Percentiles rank a stretch among this genome's conserved stretches.
These are phyloP conservation scores for Fratercula arctica DNA, from an alignment of 2,797 vertebrate genomes.

Conservation along the genomic window DNA sequence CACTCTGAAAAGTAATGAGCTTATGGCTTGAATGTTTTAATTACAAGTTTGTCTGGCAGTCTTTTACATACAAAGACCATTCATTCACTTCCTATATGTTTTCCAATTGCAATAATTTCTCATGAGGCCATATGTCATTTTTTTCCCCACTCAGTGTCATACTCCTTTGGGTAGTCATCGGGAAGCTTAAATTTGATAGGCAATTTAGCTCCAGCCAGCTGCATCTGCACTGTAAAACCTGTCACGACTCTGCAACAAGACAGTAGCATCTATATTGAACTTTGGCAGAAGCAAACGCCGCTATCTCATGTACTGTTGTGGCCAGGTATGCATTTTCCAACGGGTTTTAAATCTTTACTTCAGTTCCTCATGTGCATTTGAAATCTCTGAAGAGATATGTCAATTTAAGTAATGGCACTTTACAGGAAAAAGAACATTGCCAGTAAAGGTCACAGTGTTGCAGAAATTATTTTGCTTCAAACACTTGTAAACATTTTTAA, in stretches of 20 bases:
- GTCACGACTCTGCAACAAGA: background rate
- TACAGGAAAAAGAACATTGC: background rate
- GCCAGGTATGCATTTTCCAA: background rate
- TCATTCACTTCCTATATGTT: background rate
- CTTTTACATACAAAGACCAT: background rate
- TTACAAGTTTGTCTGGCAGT: background rate
- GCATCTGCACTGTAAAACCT: background rate
- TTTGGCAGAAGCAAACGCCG: background rate
- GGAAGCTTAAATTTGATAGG: background rate
- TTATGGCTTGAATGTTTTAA: background rate
- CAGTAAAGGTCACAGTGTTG: background rate
- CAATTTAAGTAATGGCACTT: background rate
- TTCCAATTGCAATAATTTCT: background rate
- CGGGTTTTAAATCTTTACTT: background rate
- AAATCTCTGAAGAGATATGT: background rate
- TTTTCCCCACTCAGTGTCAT: background rate
- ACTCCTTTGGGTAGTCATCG: background rate
- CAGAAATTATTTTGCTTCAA: background rate
- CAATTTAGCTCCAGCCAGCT: background rate
- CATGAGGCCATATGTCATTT: background rate
- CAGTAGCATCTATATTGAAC: background rate
- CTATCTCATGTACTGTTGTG: background rate
- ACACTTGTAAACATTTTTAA: background rate
- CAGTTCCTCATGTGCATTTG: background rate
- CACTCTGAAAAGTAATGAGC: background rate